Evolutionary conservation across 2,888 invertebrate genomes (phyloP).

Genomic region (Scaeva pyrastri): DNA sequence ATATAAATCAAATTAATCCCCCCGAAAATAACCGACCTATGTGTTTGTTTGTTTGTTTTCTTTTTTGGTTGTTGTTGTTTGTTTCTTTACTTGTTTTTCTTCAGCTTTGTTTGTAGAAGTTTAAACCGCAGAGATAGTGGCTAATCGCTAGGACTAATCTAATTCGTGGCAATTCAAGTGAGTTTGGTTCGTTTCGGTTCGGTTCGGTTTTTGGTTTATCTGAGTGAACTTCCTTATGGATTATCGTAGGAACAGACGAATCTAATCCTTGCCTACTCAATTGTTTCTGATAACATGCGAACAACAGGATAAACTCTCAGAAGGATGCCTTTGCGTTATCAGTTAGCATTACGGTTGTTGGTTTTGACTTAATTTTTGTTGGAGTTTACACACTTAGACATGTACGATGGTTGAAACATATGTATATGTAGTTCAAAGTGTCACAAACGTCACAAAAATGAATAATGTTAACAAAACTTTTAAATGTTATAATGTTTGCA

Average conservation of each 20-base stretch:
- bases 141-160: conserved; percentile 50
- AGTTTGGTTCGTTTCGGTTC: not conserved
- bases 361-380: too few relatives aligned
- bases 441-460: too few relatives aligned
- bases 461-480: too few relatives aligned
- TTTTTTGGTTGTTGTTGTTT: not conserved
- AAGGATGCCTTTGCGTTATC: too few relatives aligned
- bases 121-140: conserved; percentile 38
- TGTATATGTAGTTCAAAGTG: too few relatives aligned
- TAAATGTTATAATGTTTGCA: too few relatives aligned
- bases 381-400: too few relatives aligned
- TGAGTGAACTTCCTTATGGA: not conserved
- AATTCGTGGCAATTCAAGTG: conserved; percentile 28
- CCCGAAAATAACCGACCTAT: conserved; percentile 17
- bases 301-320: not conserved
- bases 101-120: conserved; percentile 1
- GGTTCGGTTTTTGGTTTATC: not conserved
- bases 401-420: too few relatives aligned
- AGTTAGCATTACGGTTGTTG: too few relatives aligned
- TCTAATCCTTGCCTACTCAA: not conserved
- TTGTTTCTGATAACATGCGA: not conserved
- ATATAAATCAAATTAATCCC: conserved; percentile 61
- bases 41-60: too few relatives aligned
- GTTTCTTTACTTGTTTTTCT: conserved; percentile 3
- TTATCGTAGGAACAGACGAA: too few relatives aligned